Base-by-base conservation (phyloP, 2,888 invertebrate species). In the Callimorpha dominula region DNA sequence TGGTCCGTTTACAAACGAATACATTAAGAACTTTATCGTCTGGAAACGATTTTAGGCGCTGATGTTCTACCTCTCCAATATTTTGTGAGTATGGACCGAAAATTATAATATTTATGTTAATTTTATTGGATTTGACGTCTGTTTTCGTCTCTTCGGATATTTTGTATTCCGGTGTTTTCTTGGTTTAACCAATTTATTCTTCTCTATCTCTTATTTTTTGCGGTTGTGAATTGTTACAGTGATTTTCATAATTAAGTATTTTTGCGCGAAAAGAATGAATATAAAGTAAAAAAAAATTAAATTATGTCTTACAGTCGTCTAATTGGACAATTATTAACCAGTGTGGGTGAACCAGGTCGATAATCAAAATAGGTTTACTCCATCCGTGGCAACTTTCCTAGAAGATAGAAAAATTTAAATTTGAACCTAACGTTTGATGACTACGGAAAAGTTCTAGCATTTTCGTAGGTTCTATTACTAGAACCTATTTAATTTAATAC, bases 21-120 rank as follows among this genome's bases (percentile, higher is more conserved):
- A 87, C 87, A 92, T 92, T 90, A 89, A 88, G 86, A 87, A 86
- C 73, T 92, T 93, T 91, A 93, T 92, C 85, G 89, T 75, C 82
- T 86, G 90, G 85, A 87, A 88, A 88, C 85, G 83, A 89, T 87
- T 86, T 85, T 84, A 81, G 81, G 85, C 87, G 81, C 83, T 85
- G 77, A 81, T 84, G 84, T 80, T 83, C 83, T 74, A 80, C 72
- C 74, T 71, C 77, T 79, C 77, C 42, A 69, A 79, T 83, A 79
- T 82, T 77, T 71, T 72, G 65, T 73, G 20, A 63, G 62, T 73
- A 68, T 73, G 31, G 66, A 14, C 60, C 63, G 64, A 75, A 75
- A 69, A 70, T 65, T 46, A 14, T 63, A 65, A 66, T 31, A 52
- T 68, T 72, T 68, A 42, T 72, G 68, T 50, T 65, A 69, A 73